A percentile compares a stretch with the other conserved stretches of the same genome.
Conservation (phyloP, 2,113 vertebrate species). For the Callithrix jacchus region DNA sequence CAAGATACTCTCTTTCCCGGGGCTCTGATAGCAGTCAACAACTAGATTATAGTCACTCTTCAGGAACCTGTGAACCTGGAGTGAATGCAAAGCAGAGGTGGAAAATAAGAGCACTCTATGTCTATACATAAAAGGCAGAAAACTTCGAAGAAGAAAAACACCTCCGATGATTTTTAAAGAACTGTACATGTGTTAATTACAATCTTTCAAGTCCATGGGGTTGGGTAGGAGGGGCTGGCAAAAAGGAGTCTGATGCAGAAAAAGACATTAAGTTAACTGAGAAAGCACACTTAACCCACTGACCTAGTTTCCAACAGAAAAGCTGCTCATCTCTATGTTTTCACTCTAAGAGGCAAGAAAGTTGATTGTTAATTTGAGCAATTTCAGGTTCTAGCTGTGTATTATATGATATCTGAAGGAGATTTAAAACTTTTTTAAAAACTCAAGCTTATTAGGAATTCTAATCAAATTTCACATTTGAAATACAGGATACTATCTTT, state of each 20-base stretch:
- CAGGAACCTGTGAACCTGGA: background rate
- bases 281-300: slow-evolving; percentile 45
- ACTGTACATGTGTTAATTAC: slow-evolving; percentile 26
- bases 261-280: slow-evolving; percentile 44
- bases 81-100: slow-evolving; percentile 14
- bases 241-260: background rate
- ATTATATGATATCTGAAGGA: background rate
- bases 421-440: slow-evolving; percentile 46
- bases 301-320: slow-evolving; percentile 60
- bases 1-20: background rate
- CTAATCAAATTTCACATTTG: slow-evolving; percentile 41
- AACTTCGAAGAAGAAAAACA: slow-evolving; percentile 27
- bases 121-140: slow-evolving; percentile 9
- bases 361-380: slow-evolving; percentile 52
- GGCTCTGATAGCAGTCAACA: slow-evolving; percentile 16
- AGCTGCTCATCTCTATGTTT: slow-evolving; percentile 28
- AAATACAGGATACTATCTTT: background rate
- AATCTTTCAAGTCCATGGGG: slow-evolving; percentile 30
- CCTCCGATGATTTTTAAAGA: slow-evolving; percentile 6
- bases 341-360: slow-evolving; percentile 48
- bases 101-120: slow-evolving; percentile 2
- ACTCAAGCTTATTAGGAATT: slow-evolving; percentile 36
- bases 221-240: background rate
- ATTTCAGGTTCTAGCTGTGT: slow-evolving; percentile 33
- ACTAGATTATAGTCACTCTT: slow-evolving; percentile 34